Percentiles rank a stretch among this genome's conserved stretches.
Evolutionary conservation across 2,888 invertebrate species (phyloP).

Genomic region (Byasa hedistus): DNA sequence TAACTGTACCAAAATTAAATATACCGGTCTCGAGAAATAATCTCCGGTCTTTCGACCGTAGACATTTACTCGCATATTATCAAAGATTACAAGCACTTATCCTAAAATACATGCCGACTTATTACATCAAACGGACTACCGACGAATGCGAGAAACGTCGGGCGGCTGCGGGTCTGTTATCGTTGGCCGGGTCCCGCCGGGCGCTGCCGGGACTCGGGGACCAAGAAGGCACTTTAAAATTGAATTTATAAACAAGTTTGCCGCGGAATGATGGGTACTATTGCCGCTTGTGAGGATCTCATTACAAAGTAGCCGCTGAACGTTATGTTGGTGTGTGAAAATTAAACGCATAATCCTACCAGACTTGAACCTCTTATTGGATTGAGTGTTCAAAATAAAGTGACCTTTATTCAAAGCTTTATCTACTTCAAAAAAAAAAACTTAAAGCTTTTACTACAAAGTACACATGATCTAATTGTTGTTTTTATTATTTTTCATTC

Average conservation of each 20-base stretch:
- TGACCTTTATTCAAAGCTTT: too few species aligned
- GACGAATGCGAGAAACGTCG: conserved; percentile 11
- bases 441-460: too few species aligned
- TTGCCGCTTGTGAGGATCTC: conserved; percentile 8
- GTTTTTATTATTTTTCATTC: too few species aligned
- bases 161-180: conserved; percentile 16
- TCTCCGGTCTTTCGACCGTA: conserved; percentile 2
- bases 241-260: conserved; percentile 27
- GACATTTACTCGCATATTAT: conserved; percentile 23
- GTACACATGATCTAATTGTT: too few species aligned
- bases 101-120: conserved; percentile 26
- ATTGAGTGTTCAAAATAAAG: too few species aligned
- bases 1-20: not conserved
- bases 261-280: conserved; percentile 15
- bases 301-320: conserved; percentile 12
- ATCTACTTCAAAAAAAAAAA: too few species aligned
- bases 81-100: conserved; percentile 28
- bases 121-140: conserved; percentile 29
- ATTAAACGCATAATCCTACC: not conserved
- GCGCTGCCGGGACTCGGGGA: conserved; percentile 10
- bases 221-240: conserved; percentile 23
- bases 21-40: conserved; percentile 5
- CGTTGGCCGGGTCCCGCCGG: conserved; percentile 10
- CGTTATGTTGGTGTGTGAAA: conserved; percentile 4
- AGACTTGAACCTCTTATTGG: too few species aligned